These are phyloP conservation scores for Polyodon spathula DNA, from an alignment of 2,113 vertebrate species.

Conservation along the genomic window DNA sequence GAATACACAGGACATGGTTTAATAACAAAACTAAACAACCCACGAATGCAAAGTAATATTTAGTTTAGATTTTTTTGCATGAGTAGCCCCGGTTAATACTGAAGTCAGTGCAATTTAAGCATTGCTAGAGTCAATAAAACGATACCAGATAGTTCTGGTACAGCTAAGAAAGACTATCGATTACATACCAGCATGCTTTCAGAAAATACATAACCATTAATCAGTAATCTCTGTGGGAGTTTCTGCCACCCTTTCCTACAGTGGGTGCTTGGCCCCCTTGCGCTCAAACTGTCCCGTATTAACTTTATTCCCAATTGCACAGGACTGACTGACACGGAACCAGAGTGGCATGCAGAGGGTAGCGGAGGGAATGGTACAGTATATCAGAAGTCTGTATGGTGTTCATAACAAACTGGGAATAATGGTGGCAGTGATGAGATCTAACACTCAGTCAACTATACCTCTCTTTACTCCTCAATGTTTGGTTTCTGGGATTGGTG, in stretches of 20 bases:
- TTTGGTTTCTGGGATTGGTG: constrained; percentile 16
- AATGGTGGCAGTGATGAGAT: constrained; percentile 24
- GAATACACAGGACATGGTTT: too few relatives aligned
- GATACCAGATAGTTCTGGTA: too few relatives aligned
- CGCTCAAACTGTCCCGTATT: constrained; percentile 5
- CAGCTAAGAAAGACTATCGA: too few relatives aligned
- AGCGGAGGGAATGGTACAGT: constrained; percentile 77
- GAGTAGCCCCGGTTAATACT: too few relatives aligned
- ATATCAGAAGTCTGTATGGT: constrained; percentile 48
- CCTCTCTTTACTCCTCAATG: constrained; percentile 20
- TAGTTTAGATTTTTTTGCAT: too few relatives aligned
- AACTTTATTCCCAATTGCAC: constrained; percentile 45
- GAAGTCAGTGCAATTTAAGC: too few relatives aligned
- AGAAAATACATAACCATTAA: too few relatives aligned
- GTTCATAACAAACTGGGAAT: constrained; percentile 48
- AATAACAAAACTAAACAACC: too few relatives aligned
- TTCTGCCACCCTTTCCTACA: constrained; percentile 15
- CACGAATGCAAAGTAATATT: too few relatives aligned
- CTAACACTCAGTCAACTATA: constrained; percentile 34
- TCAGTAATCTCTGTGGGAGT: too few relatives aligned
- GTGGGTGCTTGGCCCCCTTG: constrained; percentile 32
- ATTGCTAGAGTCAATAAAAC: too few relatives aligned
- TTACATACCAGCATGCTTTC: too few relatives aligned
- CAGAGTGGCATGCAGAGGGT: constrained; percentile 67
- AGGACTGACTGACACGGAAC: constrained; percentile 43